Base-by-base conservation (phyloP, 2,888 invertebrate species). In the Callyntrura sp. region DNA sequence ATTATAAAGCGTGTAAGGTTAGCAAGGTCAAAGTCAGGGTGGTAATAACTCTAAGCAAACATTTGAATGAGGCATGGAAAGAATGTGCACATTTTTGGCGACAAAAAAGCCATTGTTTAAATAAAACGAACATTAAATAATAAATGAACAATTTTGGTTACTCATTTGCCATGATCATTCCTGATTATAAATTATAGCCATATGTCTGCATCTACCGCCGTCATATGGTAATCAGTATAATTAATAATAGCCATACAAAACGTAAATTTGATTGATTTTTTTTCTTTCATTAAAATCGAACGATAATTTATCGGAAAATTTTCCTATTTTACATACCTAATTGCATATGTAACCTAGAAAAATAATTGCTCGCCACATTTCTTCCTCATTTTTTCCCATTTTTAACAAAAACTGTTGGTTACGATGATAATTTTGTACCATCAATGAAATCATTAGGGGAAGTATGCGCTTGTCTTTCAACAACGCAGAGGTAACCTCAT, bases 191-290 rank as follows among this genome's bases (percentile, higher is more conserved):
- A n/a, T n/a, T n/a, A n/a, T n/a, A n/a, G n/a, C n/a, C n/a, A n/a
- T n/a, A n/a, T n/a, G n/a, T n/a, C n/a, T n/a, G n/a, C n/a, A n/a
- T n/a, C n/a, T n/a, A n/a, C n/a, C n/a, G n/a, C n/a, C n/a, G n/a
- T n/a, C n/a, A n/a, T n/a, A n/a, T n/a, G n/a, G n/a, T n/a, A n/a
- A n/a, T n/a, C n/a, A n/a, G n/a, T n/a, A n/a, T n/a, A n/a, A n/a
- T n/a, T n/a, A n/a, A n/a, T n/a, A n/a, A n/a, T n/a, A n/a, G n/a
- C n/a, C n/a, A n/a, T n/a, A n/a, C n/a, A n/a, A n/a, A n/a, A n/a
- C n/a, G n/a, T n/a, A n/a, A n/a, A n/a, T 65, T 51, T 76, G 76
- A 76, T 76, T 76, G 79, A 60, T 79, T 79, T 79, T 76, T 79
- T 55, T 55, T 35, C 17, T 12, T 35, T 20, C 14, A 57, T 57